Percentiles rank a stretch among this genome's conserved stretches.
Conservation (phyloP, 2,888 invertebrate genomes). For the Alitta virens region DNA sequence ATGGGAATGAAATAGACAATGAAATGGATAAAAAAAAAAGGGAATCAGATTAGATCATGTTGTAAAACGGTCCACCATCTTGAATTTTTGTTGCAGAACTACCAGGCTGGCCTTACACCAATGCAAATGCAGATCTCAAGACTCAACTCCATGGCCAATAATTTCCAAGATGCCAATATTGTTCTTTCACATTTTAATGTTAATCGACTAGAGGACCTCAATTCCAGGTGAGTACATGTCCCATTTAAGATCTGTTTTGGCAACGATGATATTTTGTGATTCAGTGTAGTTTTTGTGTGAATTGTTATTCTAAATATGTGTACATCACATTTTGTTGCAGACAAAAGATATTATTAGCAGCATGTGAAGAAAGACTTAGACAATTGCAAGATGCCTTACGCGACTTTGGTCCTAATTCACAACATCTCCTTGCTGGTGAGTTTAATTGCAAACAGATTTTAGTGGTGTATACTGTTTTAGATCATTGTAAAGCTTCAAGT, state of each 20-base stretch:
- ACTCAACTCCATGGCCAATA: conserved; percentile 72
- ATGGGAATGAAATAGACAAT: too few relatives aligned
- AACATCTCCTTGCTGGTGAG: conserved; percentile 57
- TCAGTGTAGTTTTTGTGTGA: background rate
- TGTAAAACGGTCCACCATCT: too few relatives aligned
- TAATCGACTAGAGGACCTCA: conserved; percentile 76
- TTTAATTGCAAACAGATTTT: too few relatives aligned
- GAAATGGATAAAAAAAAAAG: too few relatives aligned
- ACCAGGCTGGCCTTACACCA: conserved; percentile 70
- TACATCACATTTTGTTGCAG: conserved; percentile 59
- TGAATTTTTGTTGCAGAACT: conserved; percentile 62
- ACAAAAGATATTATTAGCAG: conserved; percentile 68
- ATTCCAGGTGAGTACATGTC: conserved; percentile 64
- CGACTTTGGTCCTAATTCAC: conserved; percentile 71
- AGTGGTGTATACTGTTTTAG: too few relatives aligned
- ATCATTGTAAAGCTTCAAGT: too few relatives aligned
- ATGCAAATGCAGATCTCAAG: conserved; percentile 73
- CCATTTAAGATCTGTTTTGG: too few relatives aligned
- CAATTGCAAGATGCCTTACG: conserved; percentile 80
- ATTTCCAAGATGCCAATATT: conserved; percentile 72
- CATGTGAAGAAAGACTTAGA: conserved; percentile 75
- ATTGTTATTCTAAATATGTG: background rate
- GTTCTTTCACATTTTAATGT: conserved; percentile 68
- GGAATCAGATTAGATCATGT: too few relatives aligned
- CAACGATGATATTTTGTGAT: background rate